phyloP scores from a whole-genome alignment of 2,888 invertebrate species.

The Philhelius pedissequus region DNA sequence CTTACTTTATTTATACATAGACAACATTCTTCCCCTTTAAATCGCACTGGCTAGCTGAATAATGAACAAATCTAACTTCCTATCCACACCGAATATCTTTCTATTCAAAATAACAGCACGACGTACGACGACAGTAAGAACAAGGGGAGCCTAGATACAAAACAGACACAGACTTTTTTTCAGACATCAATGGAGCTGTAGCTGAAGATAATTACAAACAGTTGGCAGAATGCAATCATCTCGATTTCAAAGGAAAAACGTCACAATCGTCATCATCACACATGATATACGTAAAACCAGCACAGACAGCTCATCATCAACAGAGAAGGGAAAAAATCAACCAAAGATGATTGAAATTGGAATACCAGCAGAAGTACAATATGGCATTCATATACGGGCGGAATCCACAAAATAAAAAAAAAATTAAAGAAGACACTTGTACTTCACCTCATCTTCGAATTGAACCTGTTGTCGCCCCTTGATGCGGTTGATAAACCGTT shows the following conservation, averaged over 20 bases:
- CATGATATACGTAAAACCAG: slow-evolving; percentile 29
- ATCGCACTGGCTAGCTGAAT: not conserved
- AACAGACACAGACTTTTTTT: slow-evolving; percentile 21
- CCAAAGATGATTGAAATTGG: slow-evolving; percentile 51
- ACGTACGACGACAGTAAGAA: not conserved
- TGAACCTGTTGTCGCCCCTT: slow-evolving; percentile 64
- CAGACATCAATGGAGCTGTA: slow-evolving; percentile 2
- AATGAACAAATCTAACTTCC: slow-evolving; percentile 8
- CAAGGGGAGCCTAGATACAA: slow-evolving; percentile 27
- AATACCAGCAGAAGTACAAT: slow-evolving; percentile 59
- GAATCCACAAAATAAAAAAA: not conserved
- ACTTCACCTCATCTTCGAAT: slow-evolving; percentile 48
- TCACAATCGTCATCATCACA: slow-evolving; percentile 66
- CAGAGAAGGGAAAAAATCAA: slow-evolving; percentile 50
- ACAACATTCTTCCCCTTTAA: not conserved
- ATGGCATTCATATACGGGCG: slow-evolving; percentile 47
- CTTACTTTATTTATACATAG: not conserved
- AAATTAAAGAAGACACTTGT: slow-evolving; percentile 1
- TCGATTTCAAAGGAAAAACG: slow-evolving; percentile 67
- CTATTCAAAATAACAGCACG: not conserved
- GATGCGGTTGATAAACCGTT: slow-evolving; percentile 67
- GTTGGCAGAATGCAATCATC: slow-evolving; percentile 67
- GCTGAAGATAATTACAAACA: slow-evolving; percentile 65
- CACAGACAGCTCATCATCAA: slow-evolving; percentile 23
- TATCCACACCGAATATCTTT: slow-evolving; percentile 7